Evolutionary conservation across 2,888 invertebrate species (phyloP), one percentile per base, ranked within the genome.

Genomic region (Mythimna albipuncta): DNA sequence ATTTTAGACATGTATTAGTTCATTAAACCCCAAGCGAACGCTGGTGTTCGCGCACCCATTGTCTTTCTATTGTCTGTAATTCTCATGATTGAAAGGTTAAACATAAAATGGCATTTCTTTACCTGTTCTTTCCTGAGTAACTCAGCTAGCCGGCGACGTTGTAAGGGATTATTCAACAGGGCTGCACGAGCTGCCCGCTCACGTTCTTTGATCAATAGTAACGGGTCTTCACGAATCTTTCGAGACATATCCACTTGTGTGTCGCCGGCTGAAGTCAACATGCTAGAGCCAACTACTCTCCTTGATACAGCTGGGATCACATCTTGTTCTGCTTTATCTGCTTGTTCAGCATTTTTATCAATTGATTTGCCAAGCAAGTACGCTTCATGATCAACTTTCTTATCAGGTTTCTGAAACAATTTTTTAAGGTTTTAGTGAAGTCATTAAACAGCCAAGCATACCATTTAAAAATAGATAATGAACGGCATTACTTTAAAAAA

Each of bases 201-300:
- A 70, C 98, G 97, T 89, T 99, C 98, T 88, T 98, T 98, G 10
- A 99, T 99, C 5, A 98, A 97, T 90, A 98, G 97, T 55, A 99
- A 93, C 0, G 99, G 99, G 96, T 99, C 99, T 93, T 99, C 99
- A 90, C 99, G 97, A 79, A 99, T 97, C 94, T 99, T 99, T 32
- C 99, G 97, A 62, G 97, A 97, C 88, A 99, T 96, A 92, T 99
- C 99, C 16, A 99, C 98, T 94, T 98, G 98, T 69, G 97, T 97
- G 38, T 97, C 97, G 4, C 96, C 96, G 47, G 96, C 95, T 73
- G 97, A 93, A 11, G 89, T 83, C 55, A 92, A 75, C 95, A 95
- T 95, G 75, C 95, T 95, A 4, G 95, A 93, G 0, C 96, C 95
- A 35, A 94, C 94, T 6, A 96, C 95, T 81, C 96, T 88, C 2